Percentiles rank a stretch among this genome's conserved stretches.
Conservation (phyloP, 2,888 invertebrate species). For the Dimorphilus gyrociliatus region DNA sequence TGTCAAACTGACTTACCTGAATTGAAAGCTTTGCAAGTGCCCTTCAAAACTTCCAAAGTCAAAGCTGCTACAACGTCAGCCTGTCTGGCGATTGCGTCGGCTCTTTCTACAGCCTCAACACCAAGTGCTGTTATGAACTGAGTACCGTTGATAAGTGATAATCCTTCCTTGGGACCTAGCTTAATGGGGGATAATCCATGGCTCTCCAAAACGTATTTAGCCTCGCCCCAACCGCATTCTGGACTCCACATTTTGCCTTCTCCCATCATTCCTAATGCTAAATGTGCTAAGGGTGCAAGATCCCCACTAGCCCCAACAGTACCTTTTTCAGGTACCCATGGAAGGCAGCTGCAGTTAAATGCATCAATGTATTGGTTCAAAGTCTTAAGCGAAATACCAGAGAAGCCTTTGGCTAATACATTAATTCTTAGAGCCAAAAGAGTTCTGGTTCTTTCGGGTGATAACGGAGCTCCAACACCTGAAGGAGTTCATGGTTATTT, state of each 20-base stretch:
- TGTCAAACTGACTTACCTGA: conserved; percentile 36
- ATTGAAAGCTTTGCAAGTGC: conserved; percentile 49
- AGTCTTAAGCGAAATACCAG: conserved; percentile 46
- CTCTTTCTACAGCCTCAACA: conserved; percentile 48
- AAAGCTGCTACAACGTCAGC: conserved; percentile 50
- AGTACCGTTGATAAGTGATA: conserved; percentile 51
- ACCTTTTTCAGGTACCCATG: conserved; percentile 52
- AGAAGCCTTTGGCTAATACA: conserved; percentile 51
- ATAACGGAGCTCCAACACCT: conserved; percentile 48
- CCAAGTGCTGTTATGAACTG: conserved; percentile 51
- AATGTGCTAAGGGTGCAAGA: conserved; percentile 49
- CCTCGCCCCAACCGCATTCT: conserved; percentile 47
- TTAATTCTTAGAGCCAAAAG: conserved; percentile 49
- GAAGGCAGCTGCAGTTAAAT: conserved; percentile 50
- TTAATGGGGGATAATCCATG: conserved; percentile 45
- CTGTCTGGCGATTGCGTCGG: conserved; percentile 45
- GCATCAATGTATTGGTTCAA: conserved; percentile 46
- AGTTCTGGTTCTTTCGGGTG: conserved; percentile 47
- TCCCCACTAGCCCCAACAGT: conserved; percentile 54
- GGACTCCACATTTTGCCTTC: conserved; percentile 54
- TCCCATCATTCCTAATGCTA: conserved; percentile 50
- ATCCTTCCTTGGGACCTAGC: conserved; percentile 48
- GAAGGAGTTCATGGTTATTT: too few relatives aligned
- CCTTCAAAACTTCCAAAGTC: conserved; percentile 50
- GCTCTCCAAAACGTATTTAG: conserved; percentile 44